Evolutionary conservation across 2,797 vertebrate genomes (phyloP).

Genomic region (Malurus splendens): DNA sequence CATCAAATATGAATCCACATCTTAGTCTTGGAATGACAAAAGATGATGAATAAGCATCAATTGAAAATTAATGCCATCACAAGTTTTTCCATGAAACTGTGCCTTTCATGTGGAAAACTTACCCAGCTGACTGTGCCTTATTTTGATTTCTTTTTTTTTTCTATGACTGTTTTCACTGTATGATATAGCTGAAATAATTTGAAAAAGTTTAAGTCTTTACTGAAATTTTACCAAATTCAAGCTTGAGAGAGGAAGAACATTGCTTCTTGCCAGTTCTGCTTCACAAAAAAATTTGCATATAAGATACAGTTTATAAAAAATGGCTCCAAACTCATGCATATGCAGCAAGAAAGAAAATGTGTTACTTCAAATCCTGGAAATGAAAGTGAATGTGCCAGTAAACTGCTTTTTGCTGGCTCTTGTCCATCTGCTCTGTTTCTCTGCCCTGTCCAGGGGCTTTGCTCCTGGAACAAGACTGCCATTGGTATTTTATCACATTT

Average conservation of each 20-base stretch:
- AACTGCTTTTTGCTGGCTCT: background rate
- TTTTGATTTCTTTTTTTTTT: background rate
- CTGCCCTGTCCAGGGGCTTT: background rate
- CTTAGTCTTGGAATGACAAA: background rate
- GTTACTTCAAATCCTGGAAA: slow-evolving; percentile 24
- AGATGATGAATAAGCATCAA: background rate
- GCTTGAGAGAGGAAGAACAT: background rate
- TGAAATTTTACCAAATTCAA: background rate
- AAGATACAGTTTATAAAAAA: background rate
- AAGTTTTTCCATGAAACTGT: background rate
- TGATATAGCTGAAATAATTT: background rate
- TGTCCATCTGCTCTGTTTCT: background rate
- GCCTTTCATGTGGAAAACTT: background rate
- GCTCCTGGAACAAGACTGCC: background rate
- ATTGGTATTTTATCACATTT: background rate
- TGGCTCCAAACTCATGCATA: background rate
- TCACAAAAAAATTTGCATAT: background rate
- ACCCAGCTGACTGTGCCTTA: background rate
- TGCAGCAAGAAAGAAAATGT: background rate
- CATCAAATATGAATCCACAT: background rate
- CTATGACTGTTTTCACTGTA: background rate
- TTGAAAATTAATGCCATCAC: background rate
- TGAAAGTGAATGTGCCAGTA: background rate
- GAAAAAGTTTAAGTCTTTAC: background rate
- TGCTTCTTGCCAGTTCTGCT: background rate